Evolutionary conservation across 2,888 invertebrate genomes (phyloP).

Genomic region (Hyles lineata): DNA sequence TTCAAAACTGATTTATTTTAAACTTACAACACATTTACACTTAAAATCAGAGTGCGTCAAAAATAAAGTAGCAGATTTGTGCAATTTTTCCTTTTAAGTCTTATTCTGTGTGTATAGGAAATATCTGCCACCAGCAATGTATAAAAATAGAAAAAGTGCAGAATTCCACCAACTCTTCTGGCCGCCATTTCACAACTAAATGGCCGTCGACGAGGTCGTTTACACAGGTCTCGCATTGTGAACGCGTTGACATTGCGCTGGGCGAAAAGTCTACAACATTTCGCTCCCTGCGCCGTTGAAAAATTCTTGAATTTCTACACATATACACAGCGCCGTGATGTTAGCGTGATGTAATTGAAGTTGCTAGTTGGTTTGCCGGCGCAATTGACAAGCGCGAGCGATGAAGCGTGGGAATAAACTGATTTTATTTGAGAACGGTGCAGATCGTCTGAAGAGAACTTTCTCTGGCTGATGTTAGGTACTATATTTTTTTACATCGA

Average conservation of each 20-base stretch:
- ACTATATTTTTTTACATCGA: too few species aligned
- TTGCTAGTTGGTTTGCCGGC: conserved; percentile 2
- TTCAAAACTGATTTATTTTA: too few species aligned
- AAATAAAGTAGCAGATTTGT: too few species aligned
- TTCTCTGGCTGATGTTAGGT: too few species aligned
- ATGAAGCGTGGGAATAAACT: not conserved
- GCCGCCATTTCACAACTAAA: not conserved
- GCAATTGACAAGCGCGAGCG: not conserved
- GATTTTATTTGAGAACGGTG: not conserved
- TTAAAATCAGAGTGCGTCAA: too few species aligned
- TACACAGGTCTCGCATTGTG: conserved; percentile 13
- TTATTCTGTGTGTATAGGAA: not conserved
- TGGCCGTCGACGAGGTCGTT: not conserved
- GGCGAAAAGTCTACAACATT: conserved; percentile 5
- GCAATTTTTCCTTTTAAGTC: too few species aligned
- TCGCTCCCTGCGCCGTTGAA: not conserved
- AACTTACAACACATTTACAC: too few species aligned
- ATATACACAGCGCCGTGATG: conserved; percentile 45
- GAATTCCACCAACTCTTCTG: not conserved
- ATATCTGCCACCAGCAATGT: too few species aligned
- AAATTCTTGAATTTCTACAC: conserved; percentile 41
- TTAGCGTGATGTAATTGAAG: conserved; percentile 47
- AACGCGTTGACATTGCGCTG: not conserved
- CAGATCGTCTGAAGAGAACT: too few species aligned
- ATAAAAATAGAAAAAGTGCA: not conserved